Base-by-base conservation (phyloP, 1,140 invertebrate species). In the Drosophila busckii region DNA sequence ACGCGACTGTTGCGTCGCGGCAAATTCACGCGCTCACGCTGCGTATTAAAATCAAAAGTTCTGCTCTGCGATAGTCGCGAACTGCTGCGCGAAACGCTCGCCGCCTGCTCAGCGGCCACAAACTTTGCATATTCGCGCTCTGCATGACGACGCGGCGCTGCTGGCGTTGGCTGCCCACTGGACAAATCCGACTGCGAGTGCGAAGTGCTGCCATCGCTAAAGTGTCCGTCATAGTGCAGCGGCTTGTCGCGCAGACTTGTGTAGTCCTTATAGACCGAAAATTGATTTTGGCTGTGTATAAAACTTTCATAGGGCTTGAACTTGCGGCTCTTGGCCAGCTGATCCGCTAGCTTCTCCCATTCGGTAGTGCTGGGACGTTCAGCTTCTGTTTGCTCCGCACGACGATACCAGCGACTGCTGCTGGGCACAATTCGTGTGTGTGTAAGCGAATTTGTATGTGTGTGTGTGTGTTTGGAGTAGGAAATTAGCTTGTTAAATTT, bases 271-370 rank as follows among this genome's bases (percentile, higher is more conserved):
- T 82, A 82, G 7, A 82, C 75, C n/a, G 76, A 83, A 23, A 82
- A 63, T 13, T 82, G 53, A 19, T 70, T 82, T 13, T 75, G 55
- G 23, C 44, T 41, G 13, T 66, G 70, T 3, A 17, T 62, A 12
- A 84, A 84, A 8, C 60, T 84, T 28, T 85, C 82, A 16, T 85
- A 75, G 0, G 82, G 82, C 42, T 73, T 71, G 32, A 82, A 78
- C 34, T 70, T 84, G 8, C 66, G 65, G 40, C 48, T 71, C 12
- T 75, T 67, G 20, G 84, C 78, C 53, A 86, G 31, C 16, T 73
- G 59, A 52, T 86, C 84, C 4, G 84, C 84, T 42, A 82, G 70
- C 20, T 73, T 86, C 9, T 86, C 84, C 84, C 84, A 86, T 23
- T 86, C 84, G 9, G 84, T 86, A 17, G 84, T 86, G 26, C 37